Evolutionary conservation across 2,113 vertebrate genomes (phyloP), one percentile per base, ranked within the genome.

Genomic region (Bufo gargarizans): DNA sequence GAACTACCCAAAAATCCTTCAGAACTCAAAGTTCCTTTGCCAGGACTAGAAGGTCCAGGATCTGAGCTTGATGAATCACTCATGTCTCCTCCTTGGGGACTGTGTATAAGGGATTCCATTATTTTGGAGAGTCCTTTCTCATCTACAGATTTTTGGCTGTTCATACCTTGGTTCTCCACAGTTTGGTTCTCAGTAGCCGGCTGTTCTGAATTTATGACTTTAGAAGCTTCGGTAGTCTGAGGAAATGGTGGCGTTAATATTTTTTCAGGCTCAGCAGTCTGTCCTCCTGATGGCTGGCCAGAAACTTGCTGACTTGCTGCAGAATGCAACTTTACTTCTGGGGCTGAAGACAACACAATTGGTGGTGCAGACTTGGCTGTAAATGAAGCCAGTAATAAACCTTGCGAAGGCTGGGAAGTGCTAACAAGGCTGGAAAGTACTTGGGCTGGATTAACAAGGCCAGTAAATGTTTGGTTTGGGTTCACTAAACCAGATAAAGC

Each of bases 401-500:
- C 89, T 95, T 95, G 72, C 95, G 95, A 17, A 92, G 93, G 65
- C n/a, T 86, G 89, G 22, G 56, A 47, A 20, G 55, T 77, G 13
- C 63, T 83, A n/a, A 89, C 84, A 56, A 86, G 43, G 67, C 85
- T 74, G 20, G 84, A 67, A 8, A 86, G 83, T 19, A 82, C 78
- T 33, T 86, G 89, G 10, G 78, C 84, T 82, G 84, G 83, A 74
- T 86, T 86, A 58, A 86, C 85, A 33, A 86, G 77, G 33, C 59
- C 58, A 58, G 83, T 45, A 63, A 86, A 85, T 22, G 65, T 49
- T 69, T 89, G 88, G 92, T 90, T 91, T 96, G 95, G 10, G 93
- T 88, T 83, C 93, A 92, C 94, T 93, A 96, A 86, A 43, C 87
- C 92, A 94, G 90, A 92, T 95, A 71, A 96, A 90, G 79, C 94